Evolutionary conservation across 1,140 invertebrate genomes (phyloP).

Genomic region (Anthonomus grandis): DNA sequence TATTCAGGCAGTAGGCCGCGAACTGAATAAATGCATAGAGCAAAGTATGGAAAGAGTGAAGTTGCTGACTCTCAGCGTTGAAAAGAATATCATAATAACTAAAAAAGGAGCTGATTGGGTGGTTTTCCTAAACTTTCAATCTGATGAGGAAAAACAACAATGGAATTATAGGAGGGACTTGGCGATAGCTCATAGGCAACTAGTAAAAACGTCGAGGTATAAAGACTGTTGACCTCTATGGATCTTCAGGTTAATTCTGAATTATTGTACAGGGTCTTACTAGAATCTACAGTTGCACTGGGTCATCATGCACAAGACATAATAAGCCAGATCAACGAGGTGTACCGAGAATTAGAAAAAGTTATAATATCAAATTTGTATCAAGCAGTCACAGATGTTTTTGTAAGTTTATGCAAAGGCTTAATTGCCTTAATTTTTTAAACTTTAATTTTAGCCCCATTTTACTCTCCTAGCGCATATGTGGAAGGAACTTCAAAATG

Average conservation of each 20-base stretch:
- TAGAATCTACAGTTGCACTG: background rate
- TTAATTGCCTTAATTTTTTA: too few relatives aligned
- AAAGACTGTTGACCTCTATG: too few relatives aligned
- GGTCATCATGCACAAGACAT: too few relatives aligned
- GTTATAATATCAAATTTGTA: constrained; percentile 6
- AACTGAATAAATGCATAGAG: background rate
- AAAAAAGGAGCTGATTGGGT: background rate
- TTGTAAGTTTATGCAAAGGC: too few relatives aligned
- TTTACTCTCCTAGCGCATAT: constrained; percentile 1
- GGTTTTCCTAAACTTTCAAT: background rate
- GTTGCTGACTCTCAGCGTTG: background rate
- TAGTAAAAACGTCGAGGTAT: background rate
- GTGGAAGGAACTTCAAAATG: constrained; percentile 11
- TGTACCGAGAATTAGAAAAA: too few relatives aligned
- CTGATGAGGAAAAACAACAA: background rate
- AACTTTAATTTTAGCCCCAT: constrained; percentile 13
- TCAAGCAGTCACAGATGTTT: constrained; percentile 1
- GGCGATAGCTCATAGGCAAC: background rate
- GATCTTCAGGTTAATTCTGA: too few relatives aligned
- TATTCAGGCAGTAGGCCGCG: background rate
- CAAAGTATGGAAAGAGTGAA: background rate
- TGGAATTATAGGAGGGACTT: background rate
- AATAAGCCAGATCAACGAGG: too few relatives aligned
- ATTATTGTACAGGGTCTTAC: too few relatives aligned
- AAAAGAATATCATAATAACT: background rate